A percentile compares a stretch with the other conserved stretches of the same genome.
Conservation (phyloP, 2,113 vertebrate species). For the Mionectes macconnelli region DNA sequence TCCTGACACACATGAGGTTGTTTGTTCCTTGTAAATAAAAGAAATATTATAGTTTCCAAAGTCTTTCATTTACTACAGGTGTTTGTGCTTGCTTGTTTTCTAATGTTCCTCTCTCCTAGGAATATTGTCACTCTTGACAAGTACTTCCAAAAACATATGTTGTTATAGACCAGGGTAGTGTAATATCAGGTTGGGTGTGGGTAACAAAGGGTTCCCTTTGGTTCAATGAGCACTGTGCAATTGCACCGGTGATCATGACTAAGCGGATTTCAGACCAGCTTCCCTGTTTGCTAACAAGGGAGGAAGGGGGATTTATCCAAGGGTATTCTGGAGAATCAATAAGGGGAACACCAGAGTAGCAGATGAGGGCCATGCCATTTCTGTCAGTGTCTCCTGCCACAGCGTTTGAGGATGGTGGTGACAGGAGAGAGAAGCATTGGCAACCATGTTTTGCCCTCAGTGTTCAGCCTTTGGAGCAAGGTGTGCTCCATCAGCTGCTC, state of each 20-base stretch:
- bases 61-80: background rate
- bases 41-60: background rate
- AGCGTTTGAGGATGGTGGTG: background rate
- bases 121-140: background rate
- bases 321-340: background rate
- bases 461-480: background rate
- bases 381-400: fast-evolving
- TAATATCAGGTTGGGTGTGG: background rate
- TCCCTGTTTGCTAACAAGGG: background rate
- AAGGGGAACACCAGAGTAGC: background rate
- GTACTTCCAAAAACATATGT: background rate
- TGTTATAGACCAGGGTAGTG: background rate
- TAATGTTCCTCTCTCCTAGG: background rate
- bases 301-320: background rate
- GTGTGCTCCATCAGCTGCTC: fast-evolving
- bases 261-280: background rate
- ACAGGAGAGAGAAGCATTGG: background rate
- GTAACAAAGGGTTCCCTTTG: background rate
- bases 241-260: background rate
- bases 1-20: background rate
- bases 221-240: background rate
- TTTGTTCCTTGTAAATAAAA: constrained; percentile 11
- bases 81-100: background rate
- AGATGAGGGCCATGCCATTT: background rate
- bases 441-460: background rate